A percentile compares a stretch with the other conserved stretches of the same genome.
Evolutionary conservation across 2,113 vertebrate genomes (phyloP).

Genomic region (Nettapus auritus): DNA sequence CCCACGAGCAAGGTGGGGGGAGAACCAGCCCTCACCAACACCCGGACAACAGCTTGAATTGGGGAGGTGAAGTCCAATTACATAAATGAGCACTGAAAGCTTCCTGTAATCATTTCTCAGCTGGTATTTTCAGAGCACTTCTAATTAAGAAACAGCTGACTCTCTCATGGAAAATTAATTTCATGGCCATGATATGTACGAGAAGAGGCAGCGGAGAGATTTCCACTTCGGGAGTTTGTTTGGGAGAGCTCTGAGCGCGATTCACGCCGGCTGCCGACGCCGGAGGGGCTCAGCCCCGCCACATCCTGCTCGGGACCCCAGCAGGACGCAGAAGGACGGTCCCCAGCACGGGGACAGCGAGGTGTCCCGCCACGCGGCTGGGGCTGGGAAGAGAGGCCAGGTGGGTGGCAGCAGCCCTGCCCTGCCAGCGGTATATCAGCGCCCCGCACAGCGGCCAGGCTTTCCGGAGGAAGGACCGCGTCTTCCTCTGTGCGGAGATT

Average conservation of each 20-base stretch:
- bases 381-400: conserved; percentile 10
- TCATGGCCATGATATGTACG: neutral
- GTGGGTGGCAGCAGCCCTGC: neutral
- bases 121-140: conserved; percentile 60
- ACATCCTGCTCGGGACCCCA: neutral
- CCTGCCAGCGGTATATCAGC: neutral
- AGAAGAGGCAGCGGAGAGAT: conserved; percentile 19
- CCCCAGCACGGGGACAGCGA: accelerated
- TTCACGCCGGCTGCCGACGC: accelerated
- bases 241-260: neutral
- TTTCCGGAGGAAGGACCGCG: conserved; percentile 39
- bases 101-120: conserved; percentile 63
- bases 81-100: conserved; percentile 18
- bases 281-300: neutral
- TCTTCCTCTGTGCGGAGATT: conserved; percentile 32
- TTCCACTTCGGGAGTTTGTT: neutral
- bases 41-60: neutral
- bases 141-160: conserved; percentile 66
- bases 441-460: accelerated
- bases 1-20: neutral
- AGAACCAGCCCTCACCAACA: neutral
- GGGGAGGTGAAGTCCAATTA: conserved; percentile 31
- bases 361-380: accelerated
- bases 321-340: accelerated
- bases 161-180: conserved; percentile 58